These are phyloP conservation scores for Urophycis tenuis DNA, from an alignment of 2,797 vertebrate species.

Conservation along the genomic window DNA sequence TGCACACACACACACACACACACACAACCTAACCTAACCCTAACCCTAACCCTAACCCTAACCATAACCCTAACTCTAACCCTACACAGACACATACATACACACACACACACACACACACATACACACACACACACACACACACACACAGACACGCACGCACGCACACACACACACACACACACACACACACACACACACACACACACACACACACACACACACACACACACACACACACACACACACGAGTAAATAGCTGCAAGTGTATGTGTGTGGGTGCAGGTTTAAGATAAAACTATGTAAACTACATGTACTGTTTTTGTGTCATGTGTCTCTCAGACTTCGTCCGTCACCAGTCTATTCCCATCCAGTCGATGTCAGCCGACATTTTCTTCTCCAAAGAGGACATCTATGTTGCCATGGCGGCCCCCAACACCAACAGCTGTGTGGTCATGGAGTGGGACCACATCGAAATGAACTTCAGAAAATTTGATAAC, in stretches of 20 bases:
- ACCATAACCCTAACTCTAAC: too few species aligned
- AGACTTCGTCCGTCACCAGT: slow-evolving; percentile 96
- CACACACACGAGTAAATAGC: background rate
- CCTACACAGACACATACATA: background rate
- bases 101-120: background rate
- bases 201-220: too few species aligned
- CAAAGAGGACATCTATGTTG: slow-evolving; percentile 92
- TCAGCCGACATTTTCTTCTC: slow-evolving; percentile 91
- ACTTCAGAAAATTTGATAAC: slow-evolving; percentile 94
- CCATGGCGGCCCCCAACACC: slow-evolving; percentile 89
- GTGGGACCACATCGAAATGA: slow-evolving; percentile 98
- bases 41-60: too few species aligned
- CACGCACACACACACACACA: too few species aligned
- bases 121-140: too few species aligned
- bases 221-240: too few species aligned
- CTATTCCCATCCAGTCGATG: slow-evolving; percentile 87
- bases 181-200: background rate
- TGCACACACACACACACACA: too few species aligned
- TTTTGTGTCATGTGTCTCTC: slow-evolving; percentile 31
- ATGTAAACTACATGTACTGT: slow-evolving; percentile 14
- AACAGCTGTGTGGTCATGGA: slow-evolving; percentile 96
- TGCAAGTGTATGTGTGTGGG: background rate
- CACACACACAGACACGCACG: too few species aligned
- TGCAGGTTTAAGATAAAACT: slow-evolving; percentile 12
- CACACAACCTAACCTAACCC: too few species aligned